phyloP scores from a whole-genome alignment of 2,113 vertebrate species.

The rat (Rattus norvegicus) region GRCr8 NC_086020.1:246347501-246348000 shows the following conservation, averaged over 20 bases:
- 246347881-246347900: neutral
- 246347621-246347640: neutral
- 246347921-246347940: neutral
- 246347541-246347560: too few relatives aligned
- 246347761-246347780: neutral
- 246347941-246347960: too few relatives aligned
- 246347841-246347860: neutral
- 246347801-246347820: neutral
- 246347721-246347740: neutral
- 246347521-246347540: too few relatives aligned
- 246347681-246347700: neutral
- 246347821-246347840: neutral
- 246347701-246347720: neutral
- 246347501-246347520: too few relatives aligned
- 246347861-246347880: neutral
- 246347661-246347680: neutral
- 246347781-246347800: neutral
- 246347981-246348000: neutral
- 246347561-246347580: too few relatives aligned
- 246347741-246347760: neutral
- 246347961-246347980: neutral
- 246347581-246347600: neutral
- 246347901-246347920: neutral
- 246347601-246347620: too few relatives aligned
- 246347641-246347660: neutral